Evolutionary conservation across 53 echinoderm and acorn worm species (phyloP).

Genomic region (Stichopus horrens): DNA sequence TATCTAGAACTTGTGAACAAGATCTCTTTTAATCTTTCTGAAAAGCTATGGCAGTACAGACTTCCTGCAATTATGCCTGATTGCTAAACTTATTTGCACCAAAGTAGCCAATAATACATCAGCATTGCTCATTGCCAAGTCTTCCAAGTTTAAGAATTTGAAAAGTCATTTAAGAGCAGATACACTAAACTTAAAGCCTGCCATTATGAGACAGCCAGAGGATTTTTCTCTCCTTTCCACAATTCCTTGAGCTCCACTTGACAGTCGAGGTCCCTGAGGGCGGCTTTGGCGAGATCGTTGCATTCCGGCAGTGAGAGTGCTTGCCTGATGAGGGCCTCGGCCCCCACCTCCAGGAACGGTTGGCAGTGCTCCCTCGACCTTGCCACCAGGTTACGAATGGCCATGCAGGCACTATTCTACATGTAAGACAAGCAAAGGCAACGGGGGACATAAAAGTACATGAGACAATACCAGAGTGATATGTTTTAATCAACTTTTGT

Average conservation of each 20-base stretch:
- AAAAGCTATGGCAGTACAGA: too few species aligned
- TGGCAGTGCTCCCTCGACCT: conserved; percentile 65
- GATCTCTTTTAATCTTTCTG: too few species aligned
- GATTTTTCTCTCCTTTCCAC: conserved; percentile 94
- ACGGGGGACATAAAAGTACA: background rate
- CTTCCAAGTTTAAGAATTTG: too few species aligned
- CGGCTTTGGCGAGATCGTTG: conserved; percentile 88
- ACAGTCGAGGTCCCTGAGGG: conserved; percentile 81
- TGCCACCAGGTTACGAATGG: conserved; percentile 82
- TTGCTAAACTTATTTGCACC: too few species aligned
- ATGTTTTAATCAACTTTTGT: too few species aligned
- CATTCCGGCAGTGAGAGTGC: conserved; percentile 49
- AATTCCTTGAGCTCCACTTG: conserved; percentile 79
- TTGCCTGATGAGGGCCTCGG: conserved; percentile 65
- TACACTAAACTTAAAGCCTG: too few species aligned
- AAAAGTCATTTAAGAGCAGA: too few species aligned
- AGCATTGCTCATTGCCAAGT: too few species aligned
- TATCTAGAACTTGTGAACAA: too few species aligned
- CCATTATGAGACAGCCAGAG: background rate
- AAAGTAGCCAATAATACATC: too few species aligned
- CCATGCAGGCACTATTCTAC: conserved; percentile 95
- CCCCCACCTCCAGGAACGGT: conserved; percentile 72
- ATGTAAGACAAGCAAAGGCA: background rate
- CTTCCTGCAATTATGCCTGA: too few species aligned
- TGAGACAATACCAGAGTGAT: too few species aligned